Evolutionary conservation across 2,888 invertebrate species (phyloP).

Genomic region (Drosophila mulleri): DNA sequence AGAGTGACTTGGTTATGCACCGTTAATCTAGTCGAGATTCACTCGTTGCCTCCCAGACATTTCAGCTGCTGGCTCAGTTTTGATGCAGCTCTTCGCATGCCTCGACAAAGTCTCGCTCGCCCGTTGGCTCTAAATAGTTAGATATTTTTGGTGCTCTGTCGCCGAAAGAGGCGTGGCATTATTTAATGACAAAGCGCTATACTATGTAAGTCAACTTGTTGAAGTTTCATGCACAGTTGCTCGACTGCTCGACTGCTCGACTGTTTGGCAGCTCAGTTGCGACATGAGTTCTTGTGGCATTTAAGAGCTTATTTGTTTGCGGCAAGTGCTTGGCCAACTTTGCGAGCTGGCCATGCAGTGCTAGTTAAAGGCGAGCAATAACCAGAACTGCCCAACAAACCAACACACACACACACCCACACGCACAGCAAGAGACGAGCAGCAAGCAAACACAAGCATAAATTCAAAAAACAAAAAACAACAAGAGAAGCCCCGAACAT

Average conservation of each 20-base stretch:
- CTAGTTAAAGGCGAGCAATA: conserved; percentile 32
- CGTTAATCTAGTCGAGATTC: no score
- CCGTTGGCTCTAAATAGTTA: neutral
- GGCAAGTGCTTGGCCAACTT: conserved; percentile 37
- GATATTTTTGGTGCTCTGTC: neutral
- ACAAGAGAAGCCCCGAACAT: conserved; percentile 16
- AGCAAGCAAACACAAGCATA: conserved; percentile 43
- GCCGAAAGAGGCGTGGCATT: neutral
- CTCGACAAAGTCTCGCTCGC: neutral
- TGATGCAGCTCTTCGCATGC: no score
- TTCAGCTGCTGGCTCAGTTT: no score
- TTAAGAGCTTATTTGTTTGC: conserved; percentile 33
- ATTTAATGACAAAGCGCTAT: neutral
- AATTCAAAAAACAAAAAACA: conserved; percentile 31
- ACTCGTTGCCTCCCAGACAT: no score
- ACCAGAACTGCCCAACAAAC: conserved; percentile 30
- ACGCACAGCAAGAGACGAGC: conserved; percentile 4
- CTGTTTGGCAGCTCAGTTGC: neutral
- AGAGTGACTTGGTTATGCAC: no score
- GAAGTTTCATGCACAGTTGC: conserved; percentile 9
- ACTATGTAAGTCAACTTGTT: neutral
- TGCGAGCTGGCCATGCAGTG: neutral
- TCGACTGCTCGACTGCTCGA: neutral
- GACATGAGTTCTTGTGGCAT: conserved; percentile 9
- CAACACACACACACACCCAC: conserved; percentile 13